Percentiles rank a stretch among this genome's conserved stretches.
Conservation (phyloP, 2,888 invertebrate genomes). For the Xestia rhomboidea region DNA sequence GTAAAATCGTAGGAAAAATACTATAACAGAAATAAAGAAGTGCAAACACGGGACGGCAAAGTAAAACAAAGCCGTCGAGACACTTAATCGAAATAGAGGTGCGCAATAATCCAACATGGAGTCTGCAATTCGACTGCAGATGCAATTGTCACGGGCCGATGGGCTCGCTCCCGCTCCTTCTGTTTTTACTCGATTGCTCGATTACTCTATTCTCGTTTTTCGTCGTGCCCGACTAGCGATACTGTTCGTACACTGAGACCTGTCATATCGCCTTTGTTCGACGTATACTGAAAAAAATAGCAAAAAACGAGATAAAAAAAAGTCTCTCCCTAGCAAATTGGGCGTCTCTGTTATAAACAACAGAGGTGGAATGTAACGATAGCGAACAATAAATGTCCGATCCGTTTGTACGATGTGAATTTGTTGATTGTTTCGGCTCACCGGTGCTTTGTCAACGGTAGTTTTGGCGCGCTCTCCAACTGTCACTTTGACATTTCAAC, state of each 20-base stretch:
- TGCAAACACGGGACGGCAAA: conserved; percentile 56
- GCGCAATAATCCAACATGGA: conserved; percentile 88
- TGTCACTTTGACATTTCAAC: conserved; percentile 81
- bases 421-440: conserved; percentile 87
- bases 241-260: conserved; percentile 84
- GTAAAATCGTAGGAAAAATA: conserved; percentile 33
- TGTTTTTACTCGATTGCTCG: conserved; percentile 88
- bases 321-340: conserved; percentile 87
- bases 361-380: conserved; percentile 89
- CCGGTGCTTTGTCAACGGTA: conserved; percentile 83
- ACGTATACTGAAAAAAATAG: conserved; percentile 82
- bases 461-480: conserved; percentile 84
- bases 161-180: conserved; percentile 82
- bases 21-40: conserved; percentile 43
- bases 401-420: conserved; percentile 85
- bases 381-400: conserved; percentile 90
- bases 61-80: conserved; percentile 78
- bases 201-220: conserved; percentile 88
- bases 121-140: conserved; percentile 84
- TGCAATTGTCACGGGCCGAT: conserved; percentile 89
- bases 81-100: conserved; percentile 83
- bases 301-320: conserved; percentile 84
- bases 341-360: conserved; percentile 90
- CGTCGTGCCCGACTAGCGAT: conserved; percentile 84
- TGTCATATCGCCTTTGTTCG: conserved; percentile 90